phyloP scores from a whole-genome alignment of 2,888 invertebrate genomes.

The Lysandra bellargus region DNA sequence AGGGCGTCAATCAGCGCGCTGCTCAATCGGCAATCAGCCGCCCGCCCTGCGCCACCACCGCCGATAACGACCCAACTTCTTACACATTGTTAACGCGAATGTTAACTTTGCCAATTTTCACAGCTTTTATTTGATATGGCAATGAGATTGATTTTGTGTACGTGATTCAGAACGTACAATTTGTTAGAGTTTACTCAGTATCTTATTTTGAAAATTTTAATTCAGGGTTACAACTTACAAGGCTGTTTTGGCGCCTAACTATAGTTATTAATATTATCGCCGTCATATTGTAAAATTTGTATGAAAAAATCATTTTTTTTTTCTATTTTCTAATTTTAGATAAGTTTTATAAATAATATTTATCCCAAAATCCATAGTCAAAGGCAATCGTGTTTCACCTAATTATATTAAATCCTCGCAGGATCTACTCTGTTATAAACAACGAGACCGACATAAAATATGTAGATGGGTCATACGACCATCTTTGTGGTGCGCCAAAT shows the following conservation, averaged over 20 bases:
- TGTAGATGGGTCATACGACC: slow-evolving; percentile 17
- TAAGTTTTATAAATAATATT: background rate
- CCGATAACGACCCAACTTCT: slow-evolving; percentile 76
- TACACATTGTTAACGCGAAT: slow-evolving; percentile 54
- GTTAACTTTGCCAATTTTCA: slow-evolving; percentile 40
- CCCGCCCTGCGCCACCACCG: slow-evolving; percentile 39
- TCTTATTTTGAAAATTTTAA: background rate
- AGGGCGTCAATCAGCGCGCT: slow-evolving; percentile 78
- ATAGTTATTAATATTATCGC: no score
- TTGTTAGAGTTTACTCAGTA: background rate
- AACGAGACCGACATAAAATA: slow-evolving; percentile 11
- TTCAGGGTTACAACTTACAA: no score
- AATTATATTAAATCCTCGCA: background rate
- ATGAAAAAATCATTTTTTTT: no score
- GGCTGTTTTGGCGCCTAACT: no score
- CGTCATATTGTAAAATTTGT: no score
- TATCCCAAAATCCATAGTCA: background rate
- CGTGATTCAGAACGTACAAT: background rate
- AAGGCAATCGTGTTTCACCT: background rate
- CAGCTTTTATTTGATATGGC: slow-evolving; percentile 34
- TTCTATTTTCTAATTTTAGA: no score
- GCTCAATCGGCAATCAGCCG: slow-evolving; percentile 79
- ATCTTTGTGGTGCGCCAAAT: slow-evolving; percentile 22
- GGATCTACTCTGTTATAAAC: background rate
- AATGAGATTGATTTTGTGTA: slow-evolving; percentile 26